These are phyloP conservation scores for Temnothorax unifasciatus DNA, from an alignment of 2,888 invertebrate genomes.

Conservation along the genomic window DNA sequence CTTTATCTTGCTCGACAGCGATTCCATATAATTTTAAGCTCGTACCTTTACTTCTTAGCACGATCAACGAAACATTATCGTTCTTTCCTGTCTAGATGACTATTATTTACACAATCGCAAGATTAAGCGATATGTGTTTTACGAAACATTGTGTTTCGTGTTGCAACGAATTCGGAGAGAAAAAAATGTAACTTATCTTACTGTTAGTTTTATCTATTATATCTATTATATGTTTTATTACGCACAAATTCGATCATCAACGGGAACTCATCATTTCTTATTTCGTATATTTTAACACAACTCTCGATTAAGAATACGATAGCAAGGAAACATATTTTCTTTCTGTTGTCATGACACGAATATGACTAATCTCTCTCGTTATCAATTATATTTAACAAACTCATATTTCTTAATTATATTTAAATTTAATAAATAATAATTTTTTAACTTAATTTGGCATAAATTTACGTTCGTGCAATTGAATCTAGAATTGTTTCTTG, in stretches of 20 bases:
- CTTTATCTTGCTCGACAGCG: slow-evolving; percentile 17
- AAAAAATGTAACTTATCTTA: background rate
- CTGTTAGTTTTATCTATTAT: no score
- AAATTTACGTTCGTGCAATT: background rate
- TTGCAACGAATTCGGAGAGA: background rate
- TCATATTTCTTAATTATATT: no score
- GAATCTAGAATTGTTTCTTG: slow-evolving; percentile 58
- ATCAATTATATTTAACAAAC: slow-evolving; percentile 7
- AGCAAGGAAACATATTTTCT: background rate
- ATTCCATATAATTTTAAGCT: slow-evolving; percentile 24
- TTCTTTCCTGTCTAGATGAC: background rate
- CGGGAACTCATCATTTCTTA: background rate
- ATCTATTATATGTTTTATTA: slow-evolving; percentile 42
- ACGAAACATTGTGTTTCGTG: slow-evolving; percentile 7
- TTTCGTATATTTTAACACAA: background rate
- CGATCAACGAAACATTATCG: background rate
- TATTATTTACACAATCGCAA: slow-evolving; percentile 1
- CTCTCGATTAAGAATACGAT: background rate
- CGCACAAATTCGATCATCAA: slow-evolving; percentile 57
- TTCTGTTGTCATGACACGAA: background rate
- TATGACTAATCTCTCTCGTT: background rate
- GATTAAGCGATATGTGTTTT: slow-evolving; percentile 3
- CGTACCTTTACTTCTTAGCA: background rate
- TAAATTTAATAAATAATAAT: background rate
- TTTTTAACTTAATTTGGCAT: background rate